Conservation (phyloP, 2,888 invertebrate genomes). For the Dione vanillae region DNA sequence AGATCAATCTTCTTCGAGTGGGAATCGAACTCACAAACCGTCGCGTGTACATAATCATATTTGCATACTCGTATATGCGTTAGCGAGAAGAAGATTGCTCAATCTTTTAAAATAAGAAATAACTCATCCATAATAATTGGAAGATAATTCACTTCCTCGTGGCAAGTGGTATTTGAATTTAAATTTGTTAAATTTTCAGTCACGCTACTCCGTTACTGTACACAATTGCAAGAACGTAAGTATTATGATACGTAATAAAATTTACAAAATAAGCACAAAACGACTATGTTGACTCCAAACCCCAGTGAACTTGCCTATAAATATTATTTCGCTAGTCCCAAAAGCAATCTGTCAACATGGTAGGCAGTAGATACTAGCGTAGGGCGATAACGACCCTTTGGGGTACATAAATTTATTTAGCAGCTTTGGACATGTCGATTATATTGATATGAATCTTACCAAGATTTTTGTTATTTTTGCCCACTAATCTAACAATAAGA, state of each 20-base stretch:
- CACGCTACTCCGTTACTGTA: fast-evolving
- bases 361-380: constrained; percentile 4
- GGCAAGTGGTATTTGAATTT: no score
- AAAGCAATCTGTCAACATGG: constrained; percentile 21
- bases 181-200: no score
- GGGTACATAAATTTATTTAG: constrained; percentile 19
- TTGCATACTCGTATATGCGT: no score
- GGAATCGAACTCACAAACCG: not conserved
- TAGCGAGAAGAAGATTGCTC: no score
- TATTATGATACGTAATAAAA: not conserved
- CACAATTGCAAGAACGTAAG: not conserved
- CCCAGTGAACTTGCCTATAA: not conserved
- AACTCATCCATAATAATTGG: no score
- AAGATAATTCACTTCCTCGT: no score
- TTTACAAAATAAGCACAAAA: not conserved
- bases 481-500: no score
- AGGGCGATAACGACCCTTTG: constrained; percentile 17
- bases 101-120: no score
- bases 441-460: constrained; percentile 17
- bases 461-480: not conserved
- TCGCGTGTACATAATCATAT: no score
- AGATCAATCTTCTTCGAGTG: no score
- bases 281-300: not conserved
- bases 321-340: constrained; percentile 16
- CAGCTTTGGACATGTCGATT: constrained; percentile 7